Conservation (phyloP, 2,113 vertebrate genomes). For the Crotalus viridis region DNA sequence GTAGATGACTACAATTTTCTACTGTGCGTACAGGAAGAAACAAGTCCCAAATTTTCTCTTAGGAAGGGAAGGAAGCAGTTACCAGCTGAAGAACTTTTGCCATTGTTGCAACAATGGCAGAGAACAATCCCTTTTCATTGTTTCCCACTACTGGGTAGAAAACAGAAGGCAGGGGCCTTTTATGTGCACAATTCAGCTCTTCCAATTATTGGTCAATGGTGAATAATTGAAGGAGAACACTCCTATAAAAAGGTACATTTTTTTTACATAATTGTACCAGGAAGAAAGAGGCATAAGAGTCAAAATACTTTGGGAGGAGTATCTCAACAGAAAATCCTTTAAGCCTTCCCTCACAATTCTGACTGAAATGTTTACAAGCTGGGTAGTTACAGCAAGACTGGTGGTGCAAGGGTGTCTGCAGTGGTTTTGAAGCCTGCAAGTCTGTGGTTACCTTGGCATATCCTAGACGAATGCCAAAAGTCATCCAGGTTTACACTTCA, state of each 20-base stretch:
- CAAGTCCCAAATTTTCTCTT: not conserved
- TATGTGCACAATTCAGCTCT: not conserved
- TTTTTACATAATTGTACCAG: not conserved
- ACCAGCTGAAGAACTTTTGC: not conserved
- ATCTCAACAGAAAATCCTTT: not conserved
- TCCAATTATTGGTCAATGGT: not conserved
- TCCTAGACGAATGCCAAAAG: not conserved
- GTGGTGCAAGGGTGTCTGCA: not conserved
- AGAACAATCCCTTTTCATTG: not conserved
- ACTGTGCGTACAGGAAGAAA: not conserved
- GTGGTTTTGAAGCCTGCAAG: not conserved
- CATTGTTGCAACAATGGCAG: not conserved
- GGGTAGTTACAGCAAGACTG: not conserved
- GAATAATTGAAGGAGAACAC: not conserved
- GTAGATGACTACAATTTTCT: not conserved
- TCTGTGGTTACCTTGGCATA: not conserved
- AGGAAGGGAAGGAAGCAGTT: not conserved
- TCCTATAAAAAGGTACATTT: not conserved
- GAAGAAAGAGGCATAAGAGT: not conserved
- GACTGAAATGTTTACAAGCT: not conserved
- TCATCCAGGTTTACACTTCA: not conserved
- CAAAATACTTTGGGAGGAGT: not conserved
- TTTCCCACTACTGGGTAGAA: not conserved
- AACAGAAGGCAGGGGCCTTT: not conserved
- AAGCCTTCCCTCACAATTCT: not conserved